Base-by-base conservation (phyloP, 2,888 invertebrate species). In the Anodontia alba region DNA sequence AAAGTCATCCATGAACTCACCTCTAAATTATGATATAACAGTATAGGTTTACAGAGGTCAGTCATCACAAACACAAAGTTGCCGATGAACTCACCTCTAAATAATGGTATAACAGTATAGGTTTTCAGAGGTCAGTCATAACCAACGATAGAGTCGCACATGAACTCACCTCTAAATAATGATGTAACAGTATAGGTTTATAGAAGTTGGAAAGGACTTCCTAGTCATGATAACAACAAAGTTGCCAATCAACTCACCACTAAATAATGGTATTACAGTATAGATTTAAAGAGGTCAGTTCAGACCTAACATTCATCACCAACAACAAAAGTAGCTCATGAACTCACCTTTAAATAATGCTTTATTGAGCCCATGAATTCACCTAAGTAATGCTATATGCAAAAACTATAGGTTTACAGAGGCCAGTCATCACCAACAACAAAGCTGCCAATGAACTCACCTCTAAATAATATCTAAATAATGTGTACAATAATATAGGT, bases 11-110 rank as follows among this genome's bases (percentile, higher is more conserved):
- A n/a, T 67, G 7, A 67, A 36, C 67, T 67, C 67, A 8, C 36
- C n/a, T 12, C 67, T 67, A 5, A 67, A 67, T n/a, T 36, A 67
- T 42, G 67, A 38, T 42, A 67, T 67, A 10, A n/a, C 67, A 12
- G 67, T 67, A 36, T 67, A 67, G 72, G 57, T 12, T 49, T 83
- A 69, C 73, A 72, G n/a, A 54, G 73, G 23, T 12, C 42, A 46
- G 43, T 26, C 69, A 7, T 69, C 69, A 7, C 69, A 42, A 10
- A 69, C 69, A 42, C 46, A 20, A 69, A 43, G 43, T 69, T 43
- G 42, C 69, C 69, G 5, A 26, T 69, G 15, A 69, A 42, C 69
- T 69, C 69, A 15, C 42, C 26, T 20, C 69, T 69, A 12, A 69
- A 69, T 26, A 69, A 69, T 46, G 69, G 69, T 46, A 69, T 69